Evolutionary conservation across 2,797 vertebrate genomes (phyloP), one percentile per base, ranked within the genome.

Genomic region (Chrosomus eos): DNA sequence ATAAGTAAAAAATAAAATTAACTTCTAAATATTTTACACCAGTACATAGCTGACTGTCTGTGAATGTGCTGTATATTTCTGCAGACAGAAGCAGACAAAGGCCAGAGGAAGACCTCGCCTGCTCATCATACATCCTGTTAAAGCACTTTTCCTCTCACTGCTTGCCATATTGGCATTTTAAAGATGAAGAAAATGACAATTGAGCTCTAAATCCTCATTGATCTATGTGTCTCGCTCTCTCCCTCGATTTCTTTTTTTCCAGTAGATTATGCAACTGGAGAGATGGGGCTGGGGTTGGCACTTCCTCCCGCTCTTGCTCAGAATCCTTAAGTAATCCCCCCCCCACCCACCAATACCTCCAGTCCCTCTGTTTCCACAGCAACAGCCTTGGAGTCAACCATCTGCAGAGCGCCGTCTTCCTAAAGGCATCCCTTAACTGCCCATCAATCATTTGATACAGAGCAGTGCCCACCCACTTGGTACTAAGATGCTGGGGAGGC

Each of bases 341-440:
- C 93, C 92, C 82, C 91, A 89, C 82, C 60, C 45, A 36, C 74
- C 78, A 82, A 77, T 85, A 85, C 82, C 88, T 88, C 76, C 76
- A 83, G 80, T 83, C 82, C 85, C 83, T 81, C 85, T 89, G 95
- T 96, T 95, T 94, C 95, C 95, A 95, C 94, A 95, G 95, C 95
- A 96, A 96, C 95, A 95, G 94, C 92, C 93, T 93, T 92, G 93
- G 94, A 95, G 95, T 93, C 93, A 94, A 94, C 92, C 93, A 90
- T 94, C 94, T 91, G 92, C 92, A 92, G 92, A 91, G 91, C 90
- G 88, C 92, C 86, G 90, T 86, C 92, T 94, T 92, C 92, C 94
- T 89, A 93, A 93, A 94, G 92, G 84, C 93, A 89, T 67, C 90
- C 91, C 88, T 91, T 91, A 90, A 92, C 91, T 93, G 93, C 93